A percentile compares a stretch with the other conserved stretches of the same genome.
phyloP scores from a whole-genome alignment of 2,113 vertebrate genomes.

The Pseudorectes ferrugineus region DNA sequence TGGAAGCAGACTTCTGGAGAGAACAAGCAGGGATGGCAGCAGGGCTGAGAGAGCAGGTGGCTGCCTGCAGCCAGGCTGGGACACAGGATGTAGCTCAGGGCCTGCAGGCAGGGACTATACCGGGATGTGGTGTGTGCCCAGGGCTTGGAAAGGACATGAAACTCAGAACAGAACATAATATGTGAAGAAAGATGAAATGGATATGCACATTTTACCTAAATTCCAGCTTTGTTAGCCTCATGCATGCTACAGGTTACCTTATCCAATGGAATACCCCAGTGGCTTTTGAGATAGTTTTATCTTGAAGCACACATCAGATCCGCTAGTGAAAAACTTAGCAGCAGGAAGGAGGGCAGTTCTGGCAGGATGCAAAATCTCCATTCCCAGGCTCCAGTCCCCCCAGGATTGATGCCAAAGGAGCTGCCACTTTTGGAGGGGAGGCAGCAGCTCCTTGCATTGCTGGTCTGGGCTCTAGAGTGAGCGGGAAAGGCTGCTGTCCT shows the following conservation, averaged over 20 bases:
- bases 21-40: not conserved
- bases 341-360: accelerated
- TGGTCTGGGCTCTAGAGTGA: not conserved
- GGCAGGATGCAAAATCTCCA: not conserved
- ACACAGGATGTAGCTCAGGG: not conserved
- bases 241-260: not conserved
- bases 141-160: accelerated
- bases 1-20: not conserved
- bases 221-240: not conserved
- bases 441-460: accelerated
- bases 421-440: not conserved
- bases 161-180: accelerated
- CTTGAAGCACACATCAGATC: not conserved
- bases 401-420: not conserved
- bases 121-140: accelerated
- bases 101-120: accelerated
- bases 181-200: not conserved
- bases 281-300: not conserved
- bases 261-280: accelerated
- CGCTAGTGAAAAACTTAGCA: not conserved
- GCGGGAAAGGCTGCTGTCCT: accelerated
- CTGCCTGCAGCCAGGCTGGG: accelerated
- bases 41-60: accelerated
- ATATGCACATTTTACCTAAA: not conserved
- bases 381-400: not conserved